Percentiles rank a stretch among this genome's conserved stretches.
phyloP scores from a whole-genome alignment of 2,888 invertebrate genomes.

The Ophion costatus region DNA sequence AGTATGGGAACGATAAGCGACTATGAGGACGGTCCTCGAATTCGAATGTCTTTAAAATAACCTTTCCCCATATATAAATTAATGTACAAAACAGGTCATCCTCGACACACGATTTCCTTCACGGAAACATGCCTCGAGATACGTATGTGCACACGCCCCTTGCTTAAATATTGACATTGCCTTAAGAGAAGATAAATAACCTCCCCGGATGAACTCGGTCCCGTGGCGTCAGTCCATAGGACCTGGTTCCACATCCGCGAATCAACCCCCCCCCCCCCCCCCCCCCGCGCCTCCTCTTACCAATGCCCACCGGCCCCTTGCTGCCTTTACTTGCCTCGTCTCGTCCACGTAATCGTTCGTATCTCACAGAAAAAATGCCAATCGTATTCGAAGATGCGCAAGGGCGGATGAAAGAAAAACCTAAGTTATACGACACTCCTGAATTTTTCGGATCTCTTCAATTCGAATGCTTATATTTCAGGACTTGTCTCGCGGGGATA shows the following conservation, averaged over 20 bases:
- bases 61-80: neutral
- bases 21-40: neutral
- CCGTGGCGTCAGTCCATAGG: neutral
- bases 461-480: neutral
- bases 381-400: neutral
- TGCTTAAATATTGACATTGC: slow-evolving; percentile 68
- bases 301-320: neutral
- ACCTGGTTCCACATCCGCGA: slow-evolving; percentile 16
- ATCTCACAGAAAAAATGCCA: neutral
- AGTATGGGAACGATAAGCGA: neutral
- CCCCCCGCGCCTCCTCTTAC: slow-evolving; percentile 2
- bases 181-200: slow-evolving; percentile 69
- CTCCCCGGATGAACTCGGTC: slow-evolving; percentile 54
- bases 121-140: slow-evolving; percentile 55
- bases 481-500: neutral
- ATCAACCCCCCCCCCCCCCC: slow-evolving; percentile 43
- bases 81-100: slow-evolving; percentile 44
- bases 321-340: too few relatives aligned
- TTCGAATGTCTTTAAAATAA: slow-evolving; percentile 14
- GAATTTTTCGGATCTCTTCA: too few relatives aligned
- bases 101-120: slow-evolving; percentile 57
- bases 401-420: too few relatives aligned
- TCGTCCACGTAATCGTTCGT: too few relatives aligned
- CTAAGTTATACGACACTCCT: too few relatives aligned
- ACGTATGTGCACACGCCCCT: slow-evolving; percentile 63